These are phyloP conservation scores for Pandemis corylana DNA, from an alignment of 2,888 invertebrate species.

Conservation along the genomic window DNA sequence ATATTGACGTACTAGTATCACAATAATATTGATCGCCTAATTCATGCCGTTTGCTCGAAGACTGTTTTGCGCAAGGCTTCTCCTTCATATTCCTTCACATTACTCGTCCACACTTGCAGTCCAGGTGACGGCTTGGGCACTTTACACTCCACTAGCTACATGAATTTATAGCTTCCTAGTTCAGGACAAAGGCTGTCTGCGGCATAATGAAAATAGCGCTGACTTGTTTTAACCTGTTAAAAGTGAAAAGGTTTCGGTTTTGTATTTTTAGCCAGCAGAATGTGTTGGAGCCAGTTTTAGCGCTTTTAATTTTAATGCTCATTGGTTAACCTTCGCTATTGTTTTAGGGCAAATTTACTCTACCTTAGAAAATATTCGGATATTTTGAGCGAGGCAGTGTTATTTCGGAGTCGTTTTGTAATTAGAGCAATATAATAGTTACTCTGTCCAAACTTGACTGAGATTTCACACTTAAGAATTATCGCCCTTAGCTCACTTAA, in stretches of 20 bases:
- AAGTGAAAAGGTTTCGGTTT: slow-evolving; percentile 17
- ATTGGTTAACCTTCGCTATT: slow-evolving; percentile 1
- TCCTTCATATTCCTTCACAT: slow-evolving; percentile 8
- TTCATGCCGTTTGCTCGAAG: not conserved
- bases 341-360: not conserved
- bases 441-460: no score
- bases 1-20: no score
- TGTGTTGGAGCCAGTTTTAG: slow-evolving; percentile 15
- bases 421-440: not conserved
- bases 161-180: slow-evolving; percentile 44
- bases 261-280: slow-evolving; percentile 28
- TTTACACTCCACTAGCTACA: slow-evolving; percentile 45
- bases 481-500: no score
- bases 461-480: no score
- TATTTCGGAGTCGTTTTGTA: not conserved
- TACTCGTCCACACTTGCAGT: slow-evolving; percentile 30
- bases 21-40: no score
- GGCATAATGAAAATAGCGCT: slow-evolving; percentile 39
- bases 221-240: slow-evolving; percentile 30
- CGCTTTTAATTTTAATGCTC: not conserved
- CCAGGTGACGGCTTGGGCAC: slow-evolving; percentile 43
- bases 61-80: slow-evolving; percentile 6
- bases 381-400: not conserved
- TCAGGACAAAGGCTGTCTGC: slow-evolving; percentile 38
- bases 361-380: no score